Evolutionary conservation across 2,113 vertebrate species (phyloP).

Genomic region (Brienomyrus brachyistius): DNA sequence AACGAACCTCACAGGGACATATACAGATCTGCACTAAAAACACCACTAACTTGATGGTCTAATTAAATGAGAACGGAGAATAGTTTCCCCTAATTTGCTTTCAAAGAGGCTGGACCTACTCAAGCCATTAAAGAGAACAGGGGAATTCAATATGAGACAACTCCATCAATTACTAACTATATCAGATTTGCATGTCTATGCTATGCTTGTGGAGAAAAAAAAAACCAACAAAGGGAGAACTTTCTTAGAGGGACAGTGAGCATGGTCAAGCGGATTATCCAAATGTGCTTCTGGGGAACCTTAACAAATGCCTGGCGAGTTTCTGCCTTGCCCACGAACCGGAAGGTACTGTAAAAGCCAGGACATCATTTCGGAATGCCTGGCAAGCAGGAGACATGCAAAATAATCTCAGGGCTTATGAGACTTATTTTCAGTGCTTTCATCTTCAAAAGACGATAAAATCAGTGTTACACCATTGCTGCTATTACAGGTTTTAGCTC

Average conservation of each 20-base stretch:
- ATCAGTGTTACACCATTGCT: constrained; percentile 24
- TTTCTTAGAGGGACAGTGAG: not conserved
- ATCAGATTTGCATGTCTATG: constrained; percentile 44
- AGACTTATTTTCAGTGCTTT: constrained; percentile 42
- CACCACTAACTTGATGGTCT: not conserved
- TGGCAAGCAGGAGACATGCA: constrained; percentile 27
- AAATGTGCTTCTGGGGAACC: constrained; percentile 35
- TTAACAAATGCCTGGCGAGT: constrained; percentile 38
- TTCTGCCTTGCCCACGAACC: constrained; percentile 16
- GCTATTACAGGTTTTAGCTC: constrained; percentile 45
- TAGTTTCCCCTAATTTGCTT: not conserved
- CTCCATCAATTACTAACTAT: constrained; percentile 33
- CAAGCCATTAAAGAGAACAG: not conserved
- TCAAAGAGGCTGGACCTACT: not conserved
- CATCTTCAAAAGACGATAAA: constrained; percentile 49
- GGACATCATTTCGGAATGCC: not conserved
- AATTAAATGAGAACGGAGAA: not conserved
- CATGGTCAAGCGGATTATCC: constrained; percentile 35
- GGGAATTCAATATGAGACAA: constrained; percentile 30
- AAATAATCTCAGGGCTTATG: constrained; percentile 38
- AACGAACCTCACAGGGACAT: not conserved
- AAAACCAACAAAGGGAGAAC: constrained; percentile 26
- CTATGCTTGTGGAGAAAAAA: not conserved
- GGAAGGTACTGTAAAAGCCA: constrained; percentile 21
- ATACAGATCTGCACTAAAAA: not conserved